Evolutionary conservation across 2,888 invertebrate species (phyloP).

Genomic region (Phortica magna): DNA sequence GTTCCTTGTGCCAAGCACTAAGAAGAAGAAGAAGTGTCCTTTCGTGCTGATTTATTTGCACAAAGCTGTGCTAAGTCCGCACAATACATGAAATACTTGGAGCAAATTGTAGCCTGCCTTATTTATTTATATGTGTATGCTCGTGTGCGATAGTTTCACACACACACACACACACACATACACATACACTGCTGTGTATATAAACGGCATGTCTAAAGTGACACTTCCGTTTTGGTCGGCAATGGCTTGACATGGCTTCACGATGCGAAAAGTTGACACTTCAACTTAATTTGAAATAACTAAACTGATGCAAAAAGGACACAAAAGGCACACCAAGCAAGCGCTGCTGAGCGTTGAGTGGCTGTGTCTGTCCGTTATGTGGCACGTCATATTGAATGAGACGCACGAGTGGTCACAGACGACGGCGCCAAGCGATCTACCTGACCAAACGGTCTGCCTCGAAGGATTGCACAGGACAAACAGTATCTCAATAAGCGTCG

Average conservation of each 20-base stretch:
- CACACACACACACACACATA: neutral
- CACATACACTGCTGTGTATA: neutral
- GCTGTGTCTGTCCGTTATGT: constrained; percentile 28
- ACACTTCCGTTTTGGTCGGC: constrained; percentile 38
- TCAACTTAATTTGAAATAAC: constrained; percentile 52
- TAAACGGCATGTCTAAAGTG: constrained; percentile 37
- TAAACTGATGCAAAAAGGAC: neutral
- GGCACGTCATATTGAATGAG: constrained; percentile 56
- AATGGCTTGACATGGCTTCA: constrained; percentile 36
- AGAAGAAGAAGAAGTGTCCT: neutral
- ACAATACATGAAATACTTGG: constrained; percentile 57
- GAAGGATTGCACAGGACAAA: constrained; percentile 24
- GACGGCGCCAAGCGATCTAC: neutral
- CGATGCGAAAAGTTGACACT: constrained; percentile 48
- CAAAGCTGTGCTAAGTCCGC: constrained; percentile 64
- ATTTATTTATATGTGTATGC: neutral
- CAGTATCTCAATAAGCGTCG: constrained; percentile 6
- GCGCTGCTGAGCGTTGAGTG: constrained; percentile 24
- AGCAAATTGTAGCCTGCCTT: neutral
- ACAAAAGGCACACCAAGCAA: neutral
- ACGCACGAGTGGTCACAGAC: constrained; percentile 60
- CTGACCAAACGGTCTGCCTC: neutral
- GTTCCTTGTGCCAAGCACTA: neutral
- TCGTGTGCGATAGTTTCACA: neutral
- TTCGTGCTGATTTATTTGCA: constrained; percentile 66